Base-by-base conservation (phyloP, 53 echinoderm and acorn worm species). In the Pentamera pediparva region DNA sequence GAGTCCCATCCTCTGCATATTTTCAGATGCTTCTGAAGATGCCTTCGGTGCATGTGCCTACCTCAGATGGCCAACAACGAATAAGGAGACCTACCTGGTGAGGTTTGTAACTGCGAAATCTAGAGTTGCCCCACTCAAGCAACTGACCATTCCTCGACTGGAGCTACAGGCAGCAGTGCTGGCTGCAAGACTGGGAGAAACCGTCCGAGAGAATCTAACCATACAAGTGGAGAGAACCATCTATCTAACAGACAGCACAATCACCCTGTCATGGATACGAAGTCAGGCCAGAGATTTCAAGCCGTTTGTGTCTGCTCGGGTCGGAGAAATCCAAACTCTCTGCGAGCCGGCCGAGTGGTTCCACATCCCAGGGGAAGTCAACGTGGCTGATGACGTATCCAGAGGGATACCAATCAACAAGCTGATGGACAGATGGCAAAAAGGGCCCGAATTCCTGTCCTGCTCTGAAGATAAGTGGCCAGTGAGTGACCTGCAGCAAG, bases 231-330 rank as follows among this genome's bases (percentile, higher is more conserved):
- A 56, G 13, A 56, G 31, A 25, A 13, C 13, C 3, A 4, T 56
- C 8, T 89, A 81, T 63, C 38, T 89, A 17, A 79, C 83, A 6
- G 89, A 88, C 73, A 88, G 84, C 57, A 76, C 65, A 58, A 84
- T 88, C 35, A 30, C 58, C 10, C 37, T 84, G 8, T 35, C 64
- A 6, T 83, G 88, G 83, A 80, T 87, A 21, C 60, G 51, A 64
- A 39, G 75, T 73, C 28, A 45, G 32, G 59, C 84, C 35, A 75
- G 84, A 65, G 33, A 9, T 17, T 88, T 75, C 39, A 88, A 84
- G 64, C 76, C 76, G 32, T 85, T 89, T 21, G 81, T 77, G 2
- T 76, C 84, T 10, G 63, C 49, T 38, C 70, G 84, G 65, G 79
- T 73, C 2, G 74, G 89, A 1, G 89, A 84, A 57, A 81, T 85